A percentile compares a stretch with the other conserved stretches of the same genome.
These are phyloP conservation scores for Teleiodes luculella DNA, from an alignment of 2,888 invertebrate genomes.

Conservation along the genomic window DNA sequence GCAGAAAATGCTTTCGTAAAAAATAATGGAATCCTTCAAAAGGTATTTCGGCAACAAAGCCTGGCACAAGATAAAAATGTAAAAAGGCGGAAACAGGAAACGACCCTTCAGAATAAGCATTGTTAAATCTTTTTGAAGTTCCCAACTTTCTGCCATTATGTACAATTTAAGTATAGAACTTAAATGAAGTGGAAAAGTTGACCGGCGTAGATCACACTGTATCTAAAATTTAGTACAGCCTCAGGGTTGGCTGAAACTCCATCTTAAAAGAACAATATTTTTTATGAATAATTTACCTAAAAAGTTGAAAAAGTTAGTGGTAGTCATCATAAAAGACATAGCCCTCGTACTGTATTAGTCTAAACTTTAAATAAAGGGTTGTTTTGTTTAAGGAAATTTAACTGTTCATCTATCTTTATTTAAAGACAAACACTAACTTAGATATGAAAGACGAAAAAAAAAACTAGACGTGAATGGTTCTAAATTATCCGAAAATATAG, in stretches of 20 bases:
- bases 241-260: not conserved
- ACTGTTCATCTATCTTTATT: no score
- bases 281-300: not conserved
- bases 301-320: no score
- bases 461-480: no score
- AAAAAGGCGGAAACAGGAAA: conserved; percentile 48
- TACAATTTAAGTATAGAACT: conserved; percentile 74
- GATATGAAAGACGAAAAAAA: no score
- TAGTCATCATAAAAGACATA: no score
- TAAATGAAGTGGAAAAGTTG: conserved; percentile 77
- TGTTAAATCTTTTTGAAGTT: conserved; percentile 75
- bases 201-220: conserved; percentile 55
- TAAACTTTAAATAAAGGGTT: not conserved
- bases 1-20: not conserved
- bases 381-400: no score
- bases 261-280: not conserved
- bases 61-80: conserved; percentile 51
- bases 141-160: conserved; percentile 70
- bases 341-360: no score
- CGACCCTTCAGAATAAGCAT: conserved; percentile 71
- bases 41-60: conserved; percentile 39
- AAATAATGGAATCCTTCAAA: conserved; percentile 9
- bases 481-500: no score
- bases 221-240: conserved; percentile 29
- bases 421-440: no score